These are phyloP conservation scores for Aplochiton taeniatus DNA, from an alignment of 2,797 vertebrate genomes.

Conservation along the genomic window DNA sequence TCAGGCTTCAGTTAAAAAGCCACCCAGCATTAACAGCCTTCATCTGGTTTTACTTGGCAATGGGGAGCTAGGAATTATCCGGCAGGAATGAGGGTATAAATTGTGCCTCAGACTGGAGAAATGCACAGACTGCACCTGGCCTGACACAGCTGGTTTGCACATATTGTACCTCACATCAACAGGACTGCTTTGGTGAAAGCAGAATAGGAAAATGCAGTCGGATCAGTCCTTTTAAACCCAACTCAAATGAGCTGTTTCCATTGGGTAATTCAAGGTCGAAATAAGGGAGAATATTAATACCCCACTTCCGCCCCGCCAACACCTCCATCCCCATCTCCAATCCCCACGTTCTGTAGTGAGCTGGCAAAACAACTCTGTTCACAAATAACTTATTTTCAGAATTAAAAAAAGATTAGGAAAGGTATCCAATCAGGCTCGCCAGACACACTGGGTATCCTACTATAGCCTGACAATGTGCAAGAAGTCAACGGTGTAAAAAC, in stretches of 20 bases:
- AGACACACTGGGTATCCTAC: too few relatives aligned
- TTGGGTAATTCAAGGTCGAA: conserved; percentile 11
- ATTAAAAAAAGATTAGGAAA: too few relatives aligned
- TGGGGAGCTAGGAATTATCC: conserved; percentile 69
- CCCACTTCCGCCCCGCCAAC: too few relatives aligned
- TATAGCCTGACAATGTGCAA: too few relatives aligned
- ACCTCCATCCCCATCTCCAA: too few relatives aligned
- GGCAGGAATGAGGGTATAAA: conserved; percentile 84
- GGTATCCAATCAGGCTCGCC: too few relatives aligned
- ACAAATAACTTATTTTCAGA: too few relatives aligned
- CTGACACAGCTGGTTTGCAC: conserved; percentile 77
- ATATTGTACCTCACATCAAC: conserved; percentile 54
- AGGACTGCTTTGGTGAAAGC: conserved; percentile 42
- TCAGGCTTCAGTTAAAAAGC: conserved; percentile 55
- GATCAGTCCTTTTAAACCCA: conserved; percentile 28
- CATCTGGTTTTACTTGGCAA: conserved; percentile 84
- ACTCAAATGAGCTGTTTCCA: conserved; percentile 13
- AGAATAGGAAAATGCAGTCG: conserved; percentile 26
- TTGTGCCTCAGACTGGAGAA: conserved; percentile 78
- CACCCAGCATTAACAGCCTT: conserved; percentile 79
- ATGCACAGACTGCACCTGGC: conserved; percentile 81
- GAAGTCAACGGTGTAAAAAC: too few relatives aligned
- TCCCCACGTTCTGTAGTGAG: too few relatives aligned
- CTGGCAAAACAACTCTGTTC: too few relatives aligned
- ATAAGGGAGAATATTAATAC: too few relatives aligned